Evolutionary conservation across 2,113 vertebrate species (phyloP), one percentile per base, ranked within the genome.

Genomic region (Mionectes macconnelli): DNA sequence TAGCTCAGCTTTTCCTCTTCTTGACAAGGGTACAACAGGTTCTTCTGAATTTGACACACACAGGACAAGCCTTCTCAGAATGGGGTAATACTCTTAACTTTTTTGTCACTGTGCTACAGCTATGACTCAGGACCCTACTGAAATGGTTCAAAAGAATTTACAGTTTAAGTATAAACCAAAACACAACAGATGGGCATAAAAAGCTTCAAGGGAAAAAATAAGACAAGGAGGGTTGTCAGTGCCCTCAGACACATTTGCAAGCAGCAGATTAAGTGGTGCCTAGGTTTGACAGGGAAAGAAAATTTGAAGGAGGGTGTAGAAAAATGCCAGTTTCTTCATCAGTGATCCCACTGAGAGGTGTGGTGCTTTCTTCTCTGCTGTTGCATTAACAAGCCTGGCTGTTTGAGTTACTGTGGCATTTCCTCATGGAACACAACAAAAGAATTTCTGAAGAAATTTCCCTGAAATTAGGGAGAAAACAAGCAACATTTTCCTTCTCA

Each of bases 1-100:
- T 87, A 78, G 60, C n/a, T 75, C 66, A 63, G 44, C 35, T 89
- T 87, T 95, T 78, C 56, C 85, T 94, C 84, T 85, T 94, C 62
- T 81, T 85, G 78, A 72, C 37, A 79, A 81, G 55, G 49, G 28
- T 83, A 64, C 67, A 90, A 85, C 31, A 93, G 45, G 68, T 86
- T 92, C 66, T 85, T 83, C 63, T 62, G 63, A 94, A 73, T 62
- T 17, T 87, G n/a, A 90, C n/a, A 83, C 13, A 37, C n/a, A 47
- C 5, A 50, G 42, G 31, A 39, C 17, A 85, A 85, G 45, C 4
- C 33, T 74, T 81, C 70, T 81, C 42, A n/a, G 60, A 86, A 77
- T 87, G 3, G 6, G 18, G 20, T 40, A 73, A 77, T 35, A 18
- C 42, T 93, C 63, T 76, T 72, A 87, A 70, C n/a, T 60, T 89